Evolutionary conservation across 1,140 invertebrate genomes (phyloP).

Genomic region (Heliconius eleuchia): DNA sequence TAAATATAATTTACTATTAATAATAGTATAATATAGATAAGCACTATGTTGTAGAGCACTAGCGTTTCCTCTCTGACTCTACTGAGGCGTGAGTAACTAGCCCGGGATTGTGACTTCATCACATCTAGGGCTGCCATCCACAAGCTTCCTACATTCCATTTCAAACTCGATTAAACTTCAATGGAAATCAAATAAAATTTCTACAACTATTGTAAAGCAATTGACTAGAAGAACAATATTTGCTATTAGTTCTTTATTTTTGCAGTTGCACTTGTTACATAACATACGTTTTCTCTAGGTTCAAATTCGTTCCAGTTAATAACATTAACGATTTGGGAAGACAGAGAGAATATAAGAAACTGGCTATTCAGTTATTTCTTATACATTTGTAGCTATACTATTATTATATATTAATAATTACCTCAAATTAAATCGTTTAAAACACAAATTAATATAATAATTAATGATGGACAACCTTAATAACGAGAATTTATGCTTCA

Average conservation of each 20-base stretch:
- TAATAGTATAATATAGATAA: not conserved
- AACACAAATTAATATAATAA: not conserved
- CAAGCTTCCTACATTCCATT: slow-evolving; percentile 10
- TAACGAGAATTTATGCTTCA: slow-evolving; percentile 25
- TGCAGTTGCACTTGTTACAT: not conserved
- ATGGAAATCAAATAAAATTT: slow-evolving; percentile 13
- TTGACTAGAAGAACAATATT: slow-evolving; percentile 7
- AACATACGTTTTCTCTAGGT: not conserved
- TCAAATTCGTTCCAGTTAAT: not conserved
- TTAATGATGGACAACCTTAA: slow-evolving; percentile 14
- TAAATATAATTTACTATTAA: too few species aligned
- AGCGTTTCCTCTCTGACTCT: slow-evolving; percentile 21
- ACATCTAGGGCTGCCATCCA: slow-evolving; percentile 17
- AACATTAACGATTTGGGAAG: not conserved
- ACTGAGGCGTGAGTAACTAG: slow-evolving; percentile 23
- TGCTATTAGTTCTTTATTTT: not conserved
- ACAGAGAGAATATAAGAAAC: not conserved
- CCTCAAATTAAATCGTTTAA: not conserved
- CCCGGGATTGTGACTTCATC: slow-evolving; percentile 27
- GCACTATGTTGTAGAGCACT: not conserved
- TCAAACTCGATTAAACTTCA: slow-evolving; percentile 19
- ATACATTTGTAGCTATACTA: not conserved
- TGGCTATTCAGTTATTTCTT: too few species aligned
- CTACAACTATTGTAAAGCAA: slow-evolving; percentile 1
- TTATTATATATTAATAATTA: not conserved